These are phyloP conservation scores for Megaceryle alcyon DNA, from an alignment of 2,797 vertebrate genomes.

Conservation along the genomic window DNA sequence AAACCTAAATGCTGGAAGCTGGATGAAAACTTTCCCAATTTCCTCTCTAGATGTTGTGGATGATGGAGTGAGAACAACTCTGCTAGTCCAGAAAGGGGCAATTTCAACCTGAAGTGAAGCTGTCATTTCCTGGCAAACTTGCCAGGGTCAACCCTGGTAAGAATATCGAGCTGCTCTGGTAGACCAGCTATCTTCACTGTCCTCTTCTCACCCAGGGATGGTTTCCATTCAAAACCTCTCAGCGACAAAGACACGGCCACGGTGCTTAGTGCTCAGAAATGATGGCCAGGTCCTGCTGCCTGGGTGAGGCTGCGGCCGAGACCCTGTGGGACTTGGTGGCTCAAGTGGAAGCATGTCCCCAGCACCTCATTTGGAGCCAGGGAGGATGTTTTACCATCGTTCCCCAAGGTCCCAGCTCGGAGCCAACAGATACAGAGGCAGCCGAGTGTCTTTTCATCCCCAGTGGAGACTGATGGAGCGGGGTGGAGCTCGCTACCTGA, in stretches of 20 bases:
- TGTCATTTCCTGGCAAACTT: neutral
- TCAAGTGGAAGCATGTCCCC: neutral
- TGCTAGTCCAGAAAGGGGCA: neutral
- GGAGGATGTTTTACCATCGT: accelerated
- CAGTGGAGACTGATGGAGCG: neutral
- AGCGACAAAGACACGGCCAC: accelerated
- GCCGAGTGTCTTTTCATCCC: accelerated
- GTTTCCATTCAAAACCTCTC: neutral
- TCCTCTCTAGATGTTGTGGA: neutral
- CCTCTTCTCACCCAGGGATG: too few relatives aligned
- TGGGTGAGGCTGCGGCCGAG: neutral
- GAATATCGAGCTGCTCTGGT: neutral
- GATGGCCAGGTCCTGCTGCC: neutral
- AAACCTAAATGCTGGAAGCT: neutral
- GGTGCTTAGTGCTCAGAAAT: neutral
- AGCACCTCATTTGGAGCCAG: accelerated
- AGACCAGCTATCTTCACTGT: neutral
- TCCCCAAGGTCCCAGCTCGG: neutral
- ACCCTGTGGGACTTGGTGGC: neutral
- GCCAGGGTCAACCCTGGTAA: neutral
- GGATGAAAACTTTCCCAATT: neutral
- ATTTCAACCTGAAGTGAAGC: neutral
- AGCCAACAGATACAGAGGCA: accelerated
- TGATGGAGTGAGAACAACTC: neutral
- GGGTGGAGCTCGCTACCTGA: neutral